phyloP scores from a whole-genome alignment of 2,797 vertebrate genomes.

The Cossypha dichroa region DNA sequence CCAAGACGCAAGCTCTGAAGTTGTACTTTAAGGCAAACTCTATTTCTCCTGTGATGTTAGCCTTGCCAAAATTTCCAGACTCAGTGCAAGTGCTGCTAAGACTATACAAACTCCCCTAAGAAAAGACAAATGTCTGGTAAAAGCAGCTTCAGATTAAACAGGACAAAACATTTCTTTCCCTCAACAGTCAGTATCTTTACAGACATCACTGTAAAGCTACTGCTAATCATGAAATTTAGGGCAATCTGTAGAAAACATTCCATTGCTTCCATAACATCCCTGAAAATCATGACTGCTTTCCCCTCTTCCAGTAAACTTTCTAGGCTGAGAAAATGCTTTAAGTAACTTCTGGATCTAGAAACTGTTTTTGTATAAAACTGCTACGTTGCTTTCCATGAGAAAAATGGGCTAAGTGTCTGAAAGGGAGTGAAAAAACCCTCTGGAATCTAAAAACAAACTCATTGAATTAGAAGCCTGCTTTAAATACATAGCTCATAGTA shows the following conservation, averaged over 20 bases:
- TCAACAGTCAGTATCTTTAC: not conserved
- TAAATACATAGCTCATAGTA: not conserved
- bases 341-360: not conserved
- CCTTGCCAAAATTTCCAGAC: conserved; percentile 73
- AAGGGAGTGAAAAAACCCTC: not conserved
- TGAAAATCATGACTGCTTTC: not conserved
- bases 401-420: not conserved
- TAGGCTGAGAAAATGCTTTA: not conserved
- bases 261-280: not conserved
- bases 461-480: not conserved
- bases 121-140: not conserved
- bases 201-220: not conserved
- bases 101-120: conserved; percentile 79
- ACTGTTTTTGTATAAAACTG: not conserved
- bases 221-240: not conserved
- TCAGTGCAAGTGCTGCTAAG: conserved; percentile 82
- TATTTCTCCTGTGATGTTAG: conserved; percentile 82
- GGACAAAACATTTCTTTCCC: not conserved
- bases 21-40: conserved; percentile 83
- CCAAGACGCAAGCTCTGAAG: conserved; percentile 75
- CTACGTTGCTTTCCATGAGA: not conserved
- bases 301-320: not conserved
- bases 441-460: not conserved
- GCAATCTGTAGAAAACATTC: not conserved
- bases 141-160: not conserved